Conservation (phyloP, 30 jellyfish, hydroid and myxozoan genomes). For the Hydractinia symbiolongicarpus region DNA sequence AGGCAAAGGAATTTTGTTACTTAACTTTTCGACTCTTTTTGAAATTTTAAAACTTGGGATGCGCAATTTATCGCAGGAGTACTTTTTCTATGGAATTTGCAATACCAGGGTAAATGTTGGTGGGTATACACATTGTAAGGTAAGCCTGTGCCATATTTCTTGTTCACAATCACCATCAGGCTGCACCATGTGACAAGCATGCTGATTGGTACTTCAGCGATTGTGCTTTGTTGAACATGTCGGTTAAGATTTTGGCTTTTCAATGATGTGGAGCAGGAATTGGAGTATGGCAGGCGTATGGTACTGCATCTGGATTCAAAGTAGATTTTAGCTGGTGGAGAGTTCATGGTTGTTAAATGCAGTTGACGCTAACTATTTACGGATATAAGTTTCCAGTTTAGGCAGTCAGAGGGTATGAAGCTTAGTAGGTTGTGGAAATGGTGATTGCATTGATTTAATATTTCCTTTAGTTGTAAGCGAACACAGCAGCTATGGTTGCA, state of each 20-base stretch:
- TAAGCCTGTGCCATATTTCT: constrained; percentile 18
- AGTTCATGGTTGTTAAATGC: neutral
- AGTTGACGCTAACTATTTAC: neutral
- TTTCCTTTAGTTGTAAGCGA: no score
- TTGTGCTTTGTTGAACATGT: neutral
- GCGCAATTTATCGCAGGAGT: neutral
- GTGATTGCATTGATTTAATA: neutral
- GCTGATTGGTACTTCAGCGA: constrained; percentile 15
- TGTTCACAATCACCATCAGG: constrained; percentile 28
- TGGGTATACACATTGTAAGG: constrained; percentile 18
- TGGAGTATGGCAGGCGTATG: neutral
- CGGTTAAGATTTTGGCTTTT: constrained; percentile 26
- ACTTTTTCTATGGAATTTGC: neutral
- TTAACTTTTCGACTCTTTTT: neutral
- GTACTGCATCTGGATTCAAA: neutral
- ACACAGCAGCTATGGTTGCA: no score
- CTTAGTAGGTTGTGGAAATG: neutral
- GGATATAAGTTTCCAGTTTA: neutral
- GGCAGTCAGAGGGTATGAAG: neutral
- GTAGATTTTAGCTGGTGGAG: neutral
- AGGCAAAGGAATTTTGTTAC: neutral
- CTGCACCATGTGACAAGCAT: constrained; percentile 14
- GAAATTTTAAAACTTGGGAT: neutral
- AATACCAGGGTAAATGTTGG: constrained; percentile 17
- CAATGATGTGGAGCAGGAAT: constrained; percentile 1